Evolutionary conservation across 2,888 invertebrate species (phyloP).

Genomic region (Hofmannophila pseudospretella): DNA sequence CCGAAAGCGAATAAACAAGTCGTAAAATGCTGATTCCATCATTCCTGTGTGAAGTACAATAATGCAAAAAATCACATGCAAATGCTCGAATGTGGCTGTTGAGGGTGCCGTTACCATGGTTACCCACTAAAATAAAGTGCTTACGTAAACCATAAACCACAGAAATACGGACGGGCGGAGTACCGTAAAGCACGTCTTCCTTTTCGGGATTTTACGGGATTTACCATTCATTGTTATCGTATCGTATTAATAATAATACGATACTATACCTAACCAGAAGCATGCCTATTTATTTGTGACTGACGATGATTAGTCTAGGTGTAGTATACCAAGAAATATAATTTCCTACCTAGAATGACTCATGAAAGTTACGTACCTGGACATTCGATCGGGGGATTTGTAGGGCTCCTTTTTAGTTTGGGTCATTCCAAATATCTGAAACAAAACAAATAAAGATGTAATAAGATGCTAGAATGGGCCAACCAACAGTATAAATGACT

Average conservation of each 20-base stretch:
- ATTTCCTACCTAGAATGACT: too few species aligned
- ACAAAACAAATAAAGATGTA: conserved; percentile 34
- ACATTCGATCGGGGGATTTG: conserved; percentile 63
- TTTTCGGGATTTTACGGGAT: too few species aligned
- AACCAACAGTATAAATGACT: too few species aligned
- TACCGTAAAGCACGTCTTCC: too few species aligned
- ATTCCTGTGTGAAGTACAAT: conserved; percentile 23
- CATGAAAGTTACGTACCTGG: conserved; percentile 49
- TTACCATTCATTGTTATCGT: too few species aligned
- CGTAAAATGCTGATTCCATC: conserved; percentile 32
- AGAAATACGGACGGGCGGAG: not conserved
- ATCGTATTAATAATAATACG: too few species aligned
- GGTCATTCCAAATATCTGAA: conserved; percentile 70
- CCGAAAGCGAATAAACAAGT: conserved; percentile 19
- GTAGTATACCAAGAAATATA: too few species aligned
- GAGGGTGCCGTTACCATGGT: conserved; percentile 19
- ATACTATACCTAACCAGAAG: too few species aligned
- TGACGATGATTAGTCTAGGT: too few species aligned
- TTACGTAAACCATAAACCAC: conserved; percentile 1
- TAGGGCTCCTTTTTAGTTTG: conserved; percentile 46
- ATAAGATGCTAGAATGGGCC: too few species aligned
- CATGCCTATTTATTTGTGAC: too few species aligned
- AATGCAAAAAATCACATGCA: conserved; percentile 33
- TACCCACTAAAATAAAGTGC: conserved; percentile 13
- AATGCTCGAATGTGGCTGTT: conserved; percentile 24